Base-by-base conservation (phyloP, 2,797 vertebrate genomes). In the Sebastes trivittatus region DNA sequence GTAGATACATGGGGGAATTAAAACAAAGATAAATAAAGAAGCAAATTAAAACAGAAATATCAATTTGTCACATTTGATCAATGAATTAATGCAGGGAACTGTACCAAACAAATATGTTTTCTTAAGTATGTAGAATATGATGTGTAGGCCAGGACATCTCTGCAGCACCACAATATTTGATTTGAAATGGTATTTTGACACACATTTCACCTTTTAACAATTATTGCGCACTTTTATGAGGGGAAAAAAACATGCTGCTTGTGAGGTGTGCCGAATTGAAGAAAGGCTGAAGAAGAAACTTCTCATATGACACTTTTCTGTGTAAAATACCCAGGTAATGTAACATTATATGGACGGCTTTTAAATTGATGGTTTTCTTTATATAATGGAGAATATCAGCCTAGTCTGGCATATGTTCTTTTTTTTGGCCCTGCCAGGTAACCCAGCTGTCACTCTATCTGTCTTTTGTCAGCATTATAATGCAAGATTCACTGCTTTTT, bases 371-470 rank as follows among this genome's bases (percentile, higher is more conserved):
- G 23, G 4, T 6, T 4, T 56, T 66, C 9, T 23, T 42, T 42
- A 9, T 49, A 10, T 14, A 69, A 77, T 38, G 4, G 5, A 16
- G 7, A 30, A 42, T 2, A 6, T 71, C 1, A 8, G 11, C 11
- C 14, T 11, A 36, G 65, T 77, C 20, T 75, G 58, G 61, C 80
- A 83, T 77, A 34, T 84, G 84, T 20, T 75, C 10, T 13, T 42
- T 42, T 46, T 67, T 54, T 46, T 2, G 22, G 11, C 5, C 11
- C 8, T 54, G 32, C n/a, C 67, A 67, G 77, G 46, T 42, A 69
- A 7, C 25, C 46, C 85, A 90, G 61, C 70, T 88, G 77, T 89
- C 87, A 36, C 54, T 60, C 20, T 49, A 3, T 49, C 65, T 81
- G 59, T 72, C 23, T 52, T 81, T 30, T 62, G 2, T 75, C 13